Percentiles rank a stretch among this genome's conserved stretches.
Evolutionary conservation across 1,140 invertebrate genomes (phyloP).

Genomic region (Drosophila malerkotliana): DNA sequence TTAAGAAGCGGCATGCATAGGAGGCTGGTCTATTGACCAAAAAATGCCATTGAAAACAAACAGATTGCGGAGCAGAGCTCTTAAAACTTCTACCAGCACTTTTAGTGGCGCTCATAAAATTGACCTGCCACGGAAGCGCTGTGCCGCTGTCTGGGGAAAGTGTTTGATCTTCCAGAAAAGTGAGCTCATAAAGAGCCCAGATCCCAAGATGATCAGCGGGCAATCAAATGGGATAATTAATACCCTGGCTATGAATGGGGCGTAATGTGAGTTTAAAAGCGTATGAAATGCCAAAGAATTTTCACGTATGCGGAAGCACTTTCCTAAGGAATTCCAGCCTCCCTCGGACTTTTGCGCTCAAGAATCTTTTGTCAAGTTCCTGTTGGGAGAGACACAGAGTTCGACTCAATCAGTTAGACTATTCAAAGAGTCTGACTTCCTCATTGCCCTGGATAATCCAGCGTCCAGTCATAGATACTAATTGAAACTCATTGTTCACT

Average conservation of each 20-base stretch:
- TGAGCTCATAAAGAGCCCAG: conserved; percentile 46
- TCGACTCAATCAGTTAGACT: conserved; percentile 66
- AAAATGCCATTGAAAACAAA: conserved; percentile 75
- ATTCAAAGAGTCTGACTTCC: conserved; percentile 65
- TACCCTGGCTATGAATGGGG: conserved; percentile 18
- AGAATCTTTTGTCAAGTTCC: conserved; percentile 27
- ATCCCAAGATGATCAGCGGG: conserved; percentile 35
- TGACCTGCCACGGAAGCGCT: conserved; percentile 56
- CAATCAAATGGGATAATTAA: conserved; percentile 44
- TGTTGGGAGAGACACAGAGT: conserved; percentile 1
- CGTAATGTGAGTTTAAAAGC: conserved; percentile 18
- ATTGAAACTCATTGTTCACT: conserved; percentile 79
- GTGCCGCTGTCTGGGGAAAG: conserved; percentile 52
- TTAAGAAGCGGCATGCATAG: conserved; percentile 55
- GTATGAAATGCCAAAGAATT: conserved; percentile 24
- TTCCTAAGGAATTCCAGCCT: conserved; percentile 16
- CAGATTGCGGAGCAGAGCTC: conserved; percentile 45
- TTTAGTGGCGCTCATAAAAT: conserved; percentile 69
- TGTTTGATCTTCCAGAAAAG: conserved; percentile 62
- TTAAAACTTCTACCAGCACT: conserved; percentile 40
- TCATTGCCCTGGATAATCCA: conserved; percentile 68
- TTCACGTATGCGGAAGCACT: conserved; percentile 43
- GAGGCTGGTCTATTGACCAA: conserved; percentile 44
- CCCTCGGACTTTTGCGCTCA: not conserved
- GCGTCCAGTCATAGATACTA: conserved; percentile 57